Evolutionary conservation across 2,113 vertebrate species (phyloP), one percentile per base, ranked within the genome.

Genomic region (Haplochromis vanheusdeni): DNA sequence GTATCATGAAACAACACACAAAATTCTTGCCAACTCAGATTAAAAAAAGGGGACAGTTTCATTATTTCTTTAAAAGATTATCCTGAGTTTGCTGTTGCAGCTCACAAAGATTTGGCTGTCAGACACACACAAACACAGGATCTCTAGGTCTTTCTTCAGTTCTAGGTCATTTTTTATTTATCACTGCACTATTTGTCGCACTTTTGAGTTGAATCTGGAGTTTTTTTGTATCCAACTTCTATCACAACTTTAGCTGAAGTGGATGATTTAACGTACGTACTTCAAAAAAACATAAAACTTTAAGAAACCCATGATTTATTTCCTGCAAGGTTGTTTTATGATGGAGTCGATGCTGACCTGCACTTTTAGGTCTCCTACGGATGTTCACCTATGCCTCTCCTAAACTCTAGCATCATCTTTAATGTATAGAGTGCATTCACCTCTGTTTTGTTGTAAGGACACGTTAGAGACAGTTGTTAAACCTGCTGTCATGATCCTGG

Each of bases 391-490:
- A 21, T 21, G 51, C 56, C 49, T 89, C 51, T 87, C 21, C 73
- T 87, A 54, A 88, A 85, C 86, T 86, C 55, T 31, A 12, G 26
- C 23, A 21, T 85, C 70, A 91, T 86, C 13, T 77, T 70, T 35
- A 83, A 89, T 88, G 51, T 89, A 79, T 58, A 21, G 9, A 85
- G 17, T 42, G 52, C 62, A 68, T 77, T 85, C 40, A 83, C 65
- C 60, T 84, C 55, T 62, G 23, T 81, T 65, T 88, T 86, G 82
- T 88, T 92, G 58, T 88, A 89, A 86, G 83, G 86, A 86, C 82
- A 42, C 26, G 31, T 26, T 7, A 86, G 37, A 55, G 58, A 84
- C 87, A 91, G 87, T 84, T 94, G 85, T 80, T 84, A 83, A 84
- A n/a, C 77, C 54, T 83, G 42, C 55, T n/a, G n/a, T n/a, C n/a